Conservation (phyloP, 2,888 invertebrate species). For the Choristoneura rosaceana region DNA sequence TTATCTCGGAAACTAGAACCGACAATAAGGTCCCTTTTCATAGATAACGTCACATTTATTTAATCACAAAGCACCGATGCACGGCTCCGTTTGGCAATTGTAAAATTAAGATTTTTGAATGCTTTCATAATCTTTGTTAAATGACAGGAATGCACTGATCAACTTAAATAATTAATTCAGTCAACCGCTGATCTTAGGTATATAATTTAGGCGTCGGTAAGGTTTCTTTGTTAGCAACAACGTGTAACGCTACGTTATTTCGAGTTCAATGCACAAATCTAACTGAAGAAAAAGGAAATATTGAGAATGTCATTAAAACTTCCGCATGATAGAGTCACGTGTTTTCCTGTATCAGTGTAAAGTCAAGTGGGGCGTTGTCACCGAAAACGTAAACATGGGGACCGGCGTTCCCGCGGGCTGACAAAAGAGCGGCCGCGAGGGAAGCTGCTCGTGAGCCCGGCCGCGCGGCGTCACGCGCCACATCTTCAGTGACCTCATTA, state of each 20-base stretch:
- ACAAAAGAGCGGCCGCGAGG: constrained; percentile 64
- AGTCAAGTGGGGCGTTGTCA: constrained; percentile 62
- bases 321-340: constrained; percentile 30
- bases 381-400: constrained; percentile 64
- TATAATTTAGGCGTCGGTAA: not conserved
- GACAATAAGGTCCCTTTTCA: too few relatives aligned
- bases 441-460: constrained; percentile 47
- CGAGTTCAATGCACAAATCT: not conserved
- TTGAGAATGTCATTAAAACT: constrained; percentile 30
- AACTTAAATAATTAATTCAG: not conserved
- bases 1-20: too few relatives aligned
- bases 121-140: not conserved
- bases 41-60: too few relatives aligned
- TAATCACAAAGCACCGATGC: constrained; percentile 61
- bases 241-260: not conserved
- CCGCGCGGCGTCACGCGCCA: constrained; percentile 57
- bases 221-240: constrained; percentile 1
- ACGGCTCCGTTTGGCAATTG: constrained; percentile 24
- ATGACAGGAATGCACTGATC: not conserved
- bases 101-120: constrained; percentile 3
- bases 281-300: constrained; percentile 10
- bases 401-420: constrained; percentile 60
- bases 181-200: not conserved
- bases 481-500: constrained; percentile 47
- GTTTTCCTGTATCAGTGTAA: constrained; percentile 42